A percentile compares a stretch with the other conserved stretches of the same genome.
phyloP scores from a whole-genome alignment of 2,888 invertebrate species.

The Drosophila infuscata region DNA sequence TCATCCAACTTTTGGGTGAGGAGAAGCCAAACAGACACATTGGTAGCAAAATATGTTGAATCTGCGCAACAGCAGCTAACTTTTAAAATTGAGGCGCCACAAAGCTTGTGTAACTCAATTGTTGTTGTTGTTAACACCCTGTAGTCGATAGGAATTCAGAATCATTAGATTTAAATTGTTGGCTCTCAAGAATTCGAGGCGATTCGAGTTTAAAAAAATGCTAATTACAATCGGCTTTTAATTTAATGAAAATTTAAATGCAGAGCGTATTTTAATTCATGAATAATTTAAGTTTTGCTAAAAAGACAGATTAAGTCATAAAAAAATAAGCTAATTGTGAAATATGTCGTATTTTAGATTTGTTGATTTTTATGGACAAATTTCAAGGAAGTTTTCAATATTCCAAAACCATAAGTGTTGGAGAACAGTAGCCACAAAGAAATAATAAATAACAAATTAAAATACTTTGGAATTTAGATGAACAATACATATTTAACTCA shows the following conservation, averaged over 20 bases:
- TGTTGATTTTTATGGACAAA: not conserved
- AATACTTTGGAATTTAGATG: not conserved
- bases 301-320: not conserved
- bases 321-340: not conserved
- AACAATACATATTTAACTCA: not conserved
- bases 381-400: not conserved
- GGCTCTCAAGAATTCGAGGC: not conserved
- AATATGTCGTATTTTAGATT: not conserved
- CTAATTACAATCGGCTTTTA: not conserved
- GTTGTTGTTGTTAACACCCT: slow-evolving; percentile 14
- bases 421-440: not conserved
- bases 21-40: slow-evolving; percentile 37
- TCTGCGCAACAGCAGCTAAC: slow-evolving; percentile 24
- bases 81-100: slow-evolving; percentile 31
- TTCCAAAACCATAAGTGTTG: too few relatives aligned
- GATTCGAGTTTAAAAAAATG: slow-evolving; percentile 1
- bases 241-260: not conserved
- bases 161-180: not conserved
- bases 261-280: not conserved
- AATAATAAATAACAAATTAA: not conserved
- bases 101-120: slow-evolving; percentile 22
- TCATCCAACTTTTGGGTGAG: slow-evolving; percentile 14
- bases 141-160: not conserved
- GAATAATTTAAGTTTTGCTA: not conserved
- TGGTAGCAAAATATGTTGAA: slow-evolving; percentile 35